Percentiles rank a stretch among this genome's conserved stretches.
Evolutionary conservation across 2,113 vertebrate genomes (phyloP).

Genomic region (Pygoscelis adeliae): DNA sequence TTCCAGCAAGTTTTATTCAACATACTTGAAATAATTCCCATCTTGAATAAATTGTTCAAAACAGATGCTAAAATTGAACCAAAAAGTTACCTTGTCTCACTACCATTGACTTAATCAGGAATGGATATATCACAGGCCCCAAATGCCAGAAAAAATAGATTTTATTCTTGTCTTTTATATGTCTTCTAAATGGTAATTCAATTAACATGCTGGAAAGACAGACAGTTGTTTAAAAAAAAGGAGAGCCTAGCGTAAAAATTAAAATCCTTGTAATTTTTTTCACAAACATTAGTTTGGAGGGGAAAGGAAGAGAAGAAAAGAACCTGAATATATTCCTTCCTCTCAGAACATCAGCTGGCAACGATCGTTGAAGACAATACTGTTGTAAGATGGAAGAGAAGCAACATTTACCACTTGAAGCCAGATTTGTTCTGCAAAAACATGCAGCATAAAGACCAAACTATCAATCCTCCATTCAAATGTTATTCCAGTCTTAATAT

Average conservation of each 20-base stretch:
- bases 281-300: background rate
- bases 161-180: background rate
- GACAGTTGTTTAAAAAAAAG: background rate
- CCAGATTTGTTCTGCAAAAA: background rate
- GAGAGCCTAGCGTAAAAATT: background rate
- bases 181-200: background rate
- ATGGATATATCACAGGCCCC: background rate
- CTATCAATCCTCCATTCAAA: background rate
- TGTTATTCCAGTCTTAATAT: background rate
- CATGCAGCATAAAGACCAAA: background rate
- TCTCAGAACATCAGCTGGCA: background rate
- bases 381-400: background rate
- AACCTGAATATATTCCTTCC: background rate
- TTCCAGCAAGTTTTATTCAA: background rate
- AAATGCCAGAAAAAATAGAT: background rate
- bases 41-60: background rate
- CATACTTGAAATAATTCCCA: background rate
- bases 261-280: background rate
- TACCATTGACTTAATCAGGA: background rate
- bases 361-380: background rate
- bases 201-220: background rate
- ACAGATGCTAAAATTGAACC: background rate
- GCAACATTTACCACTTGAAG: background rate
- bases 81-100: background rate
- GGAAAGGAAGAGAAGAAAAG: background rate